Base-by-base conservation (phyloP, 1,140 invertebrate species). In the Goniozus legneri region DNA sequence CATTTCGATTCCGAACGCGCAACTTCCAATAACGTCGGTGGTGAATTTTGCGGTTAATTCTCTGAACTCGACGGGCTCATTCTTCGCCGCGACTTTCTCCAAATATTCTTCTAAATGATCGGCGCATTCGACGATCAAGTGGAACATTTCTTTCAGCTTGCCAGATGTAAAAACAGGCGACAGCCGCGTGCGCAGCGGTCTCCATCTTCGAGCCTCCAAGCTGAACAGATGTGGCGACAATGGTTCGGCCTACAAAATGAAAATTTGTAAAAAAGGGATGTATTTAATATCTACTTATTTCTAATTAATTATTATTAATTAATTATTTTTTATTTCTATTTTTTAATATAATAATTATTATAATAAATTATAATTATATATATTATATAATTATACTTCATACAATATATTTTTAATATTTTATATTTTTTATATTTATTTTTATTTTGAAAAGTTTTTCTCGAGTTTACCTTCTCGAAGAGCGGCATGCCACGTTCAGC, bases 1-100 rank as follows among this genome's bases (percentile, higher is more conserved):
- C 41, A 67, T 69, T 31, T 82, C 70, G 7, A 82, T 67, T 1
- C 80, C 79, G 58, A 82, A 83, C n/a, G 73, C 79, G 35, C 71
- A 77, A 1, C 69, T 72, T 2, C 72, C 78, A 33, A 82, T 82
- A 6, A 80, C 71, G 52, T 82, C 79, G 6, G 73, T 76, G 0
- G 77, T 73, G 45, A 73, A 81, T 16, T 69, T 67, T 2, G 64
- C 67, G n/a, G 75, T 55, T 0, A 78, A 32, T 27, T 81, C 67
- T 51, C 75, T 74, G 3, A 78, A 67, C 40, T 81, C 76, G 22
- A 80, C 58, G 16, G 57, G 55, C n/a, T 52, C 32, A 43, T 71
- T 67, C 18, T 60, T 55, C 37, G 60, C 38, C 12, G 58, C 45
- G 14, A 65, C 36, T 10, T 33, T 12, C 10, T 37, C 15, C 21